A percentile compares a stretch with the other conserved stretches of the same genome.
Evolutionary conservation across 1,140 invertebrate species (phyloP).

Genomic region (Pollicipes pollicipes): DNA sequence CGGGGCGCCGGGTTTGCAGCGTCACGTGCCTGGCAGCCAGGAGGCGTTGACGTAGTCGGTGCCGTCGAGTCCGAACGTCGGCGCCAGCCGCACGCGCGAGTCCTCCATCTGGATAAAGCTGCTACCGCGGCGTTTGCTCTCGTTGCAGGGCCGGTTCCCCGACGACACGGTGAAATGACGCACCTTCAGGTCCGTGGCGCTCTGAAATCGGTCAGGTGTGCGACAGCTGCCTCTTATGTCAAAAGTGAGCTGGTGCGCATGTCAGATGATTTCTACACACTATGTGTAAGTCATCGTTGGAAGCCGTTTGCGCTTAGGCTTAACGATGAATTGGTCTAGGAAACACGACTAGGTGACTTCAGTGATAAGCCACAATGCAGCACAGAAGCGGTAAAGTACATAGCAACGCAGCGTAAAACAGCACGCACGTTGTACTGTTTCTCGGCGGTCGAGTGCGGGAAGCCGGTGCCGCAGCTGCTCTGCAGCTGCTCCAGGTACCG

Average conservation of each 20-base stretch:
- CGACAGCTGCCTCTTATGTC: no score
- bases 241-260: no score
- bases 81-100: slow-evolving; percentile 67
- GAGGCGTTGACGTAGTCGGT: slow-evolving; percentile 80
- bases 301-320: no score
- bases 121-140: slow-evolving; percentile 52
- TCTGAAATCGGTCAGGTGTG: no score
- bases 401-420: no score
- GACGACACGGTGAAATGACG: background rate
- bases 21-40: slow-evolving; percentile 48
- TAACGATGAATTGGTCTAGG: no score
- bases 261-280: no score
- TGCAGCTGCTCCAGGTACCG: background rate
- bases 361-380: no score
- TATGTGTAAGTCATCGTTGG: no score
- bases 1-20: no score
- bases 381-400: no score
- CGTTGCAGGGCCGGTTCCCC: background rate
- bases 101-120: slow-evolving; percentile 65
- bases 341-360: no score
- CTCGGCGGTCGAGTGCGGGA: background rate
- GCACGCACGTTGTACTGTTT: background rate
- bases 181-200: background rate
- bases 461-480: background rate
- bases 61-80: slow-evolving; percentile 76